Evolutionary conservation across 2,797 vertebrate genomes (phyloP).

Genomic region (Rostrhamus sociabilis): DNA sequence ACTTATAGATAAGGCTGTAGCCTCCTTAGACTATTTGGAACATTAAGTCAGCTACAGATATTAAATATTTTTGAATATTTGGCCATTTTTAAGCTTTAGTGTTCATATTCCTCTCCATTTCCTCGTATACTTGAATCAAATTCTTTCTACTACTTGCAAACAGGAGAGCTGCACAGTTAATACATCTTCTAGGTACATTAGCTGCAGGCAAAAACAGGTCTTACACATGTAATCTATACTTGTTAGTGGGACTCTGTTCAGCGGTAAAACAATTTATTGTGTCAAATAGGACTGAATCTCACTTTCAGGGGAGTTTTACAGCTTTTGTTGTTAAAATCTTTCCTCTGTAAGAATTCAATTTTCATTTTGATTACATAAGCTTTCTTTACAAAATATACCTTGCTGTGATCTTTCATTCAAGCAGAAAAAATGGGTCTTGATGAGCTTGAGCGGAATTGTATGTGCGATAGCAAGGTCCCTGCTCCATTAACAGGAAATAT

Average conservation of each 20-base stretch:
- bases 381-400: neutral
- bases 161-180: neutral
- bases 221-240: conserved; percentile 44
- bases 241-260: conserved; percentile 15
- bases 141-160: neutral
- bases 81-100: neutral
- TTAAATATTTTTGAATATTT: neutral
- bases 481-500: neutral
- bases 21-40: neutral
- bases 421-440: neutral
- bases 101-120: neutral
- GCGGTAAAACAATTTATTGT: conserved; percentile 24
- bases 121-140: neutral
- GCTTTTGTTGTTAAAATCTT: conserved; percentile 6
- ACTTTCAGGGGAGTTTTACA: conserved; percentile 1
- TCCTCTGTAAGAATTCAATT: neutral
- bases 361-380: neutral
- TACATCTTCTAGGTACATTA: conserved; percentile 15
- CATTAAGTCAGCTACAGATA: neutral
- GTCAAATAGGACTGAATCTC: conserved; percentile 13
- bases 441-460: neutral
- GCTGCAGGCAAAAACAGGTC: neutral
- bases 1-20: neutral
- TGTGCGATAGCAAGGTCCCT: neutral
- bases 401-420: neutral